A percentile compares a stretch with the other conserved stretches of the same genome.
Conservation (phyloP, 2,888 invertebrate genomes). For the Cephus spinipes region DNA sequence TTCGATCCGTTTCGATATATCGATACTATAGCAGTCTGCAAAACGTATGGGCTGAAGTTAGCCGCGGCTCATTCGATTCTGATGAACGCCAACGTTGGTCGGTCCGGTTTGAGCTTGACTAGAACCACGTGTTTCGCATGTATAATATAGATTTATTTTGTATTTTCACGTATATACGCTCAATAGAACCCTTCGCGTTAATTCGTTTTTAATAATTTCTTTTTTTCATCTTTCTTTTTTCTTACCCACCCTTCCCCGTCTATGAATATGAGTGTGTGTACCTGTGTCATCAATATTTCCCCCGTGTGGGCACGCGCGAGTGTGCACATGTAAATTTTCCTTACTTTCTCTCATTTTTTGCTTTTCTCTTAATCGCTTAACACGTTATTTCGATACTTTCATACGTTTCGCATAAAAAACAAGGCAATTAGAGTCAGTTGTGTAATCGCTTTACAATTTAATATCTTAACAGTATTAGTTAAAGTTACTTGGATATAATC, state of each 20-base stretch:
- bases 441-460: slow-evolving; percentile 1
- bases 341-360: background rate
- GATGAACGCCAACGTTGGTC: background rate
- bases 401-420: slow-evolving; percentile 64
- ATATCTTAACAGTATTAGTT: background rate
- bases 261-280: background rate
- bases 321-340: background rate
- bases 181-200: background rate
- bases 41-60: background rate
- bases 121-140: background rate
- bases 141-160: background rate
- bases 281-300: background rate
- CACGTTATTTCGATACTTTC: slow-evolving; percentile 60
- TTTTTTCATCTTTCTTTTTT: slow-evolving; percentile 7
- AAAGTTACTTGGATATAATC: background rate
- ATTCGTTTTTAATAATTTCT: slow-evolving; percentile 20
- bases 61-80: background rate
- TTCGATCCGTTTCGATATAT: background rate
- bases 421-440: slow-evolving; percentile 65
- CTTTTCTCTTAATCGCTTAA: slow-evolving; percentile 46
- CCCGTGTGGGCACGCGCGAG: background rate
- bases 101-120: background rate
- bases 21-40: background rate
- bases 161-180: background rate
- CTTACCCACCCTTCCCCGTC: slow-evolving; percentile 13